A percentile compares a stretch with the other conserved stretches of the same genome.
Evolutionary conservation across 2,888 invertebrate species (phyloP).

Genomic region (Allophyes oxyacanthae): DNA sequence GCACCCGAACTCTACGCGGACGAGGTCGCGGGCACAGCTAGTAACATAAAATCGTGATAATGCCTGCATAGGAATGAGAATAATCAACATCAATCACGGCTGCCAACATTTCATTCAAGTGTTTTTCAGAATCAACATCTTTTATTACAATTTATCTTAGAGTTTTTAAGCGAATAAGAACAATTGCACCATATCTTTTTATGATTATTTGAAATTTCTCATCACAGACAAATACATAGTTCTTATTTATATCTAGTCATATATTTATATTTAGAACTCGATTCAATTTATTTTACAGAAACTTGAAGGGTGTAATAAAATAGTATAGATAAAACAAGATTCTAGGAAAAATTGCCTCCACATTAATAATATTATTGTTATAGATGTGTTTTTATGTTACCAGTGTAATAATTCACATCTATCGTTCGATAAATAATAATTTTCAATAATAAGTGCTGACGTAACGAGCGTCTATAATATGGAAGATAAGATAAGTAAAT

Average conservation of each 20-base stretch:
- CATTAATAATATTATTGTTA: not conserved
- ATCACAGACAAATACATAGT: not conserved
- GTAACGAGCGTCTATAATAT: not conserved
- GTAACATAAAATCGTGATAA: conserved; percentile 43
- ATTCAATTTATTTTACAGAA: conserved; percentile 8
- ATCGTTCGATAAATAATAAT: not conserved
- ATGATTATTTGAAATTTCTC: not conserved
- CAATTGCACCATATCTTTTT: conserved; percentile 3
- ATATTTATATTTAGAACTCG: not conserved
- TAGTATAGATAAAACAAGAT: conserved; percentile 5
- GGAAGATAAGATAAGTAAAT: too few species aligned
- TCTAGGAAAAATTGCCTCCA: conserved; percentile 13
- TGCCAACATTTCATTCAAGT: conserved; percentile 24
- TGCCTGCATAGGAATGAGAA: conserved; percentile 56
- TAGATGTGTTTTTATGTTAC: not conserved
- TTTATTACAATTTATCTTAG: conserved; percentile 9
- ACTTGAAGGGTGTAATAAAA: not conserved
- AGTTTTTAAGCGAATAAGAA: conserved; percentile 5
- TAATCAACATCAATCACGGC: conserved; percentile 59
- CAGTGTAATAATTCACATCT: not conserved
- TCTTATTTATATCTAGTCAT: not conserved
- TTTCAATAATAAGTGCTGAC: not conserved
- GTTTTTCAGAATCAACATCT: conserved; percentile 14
- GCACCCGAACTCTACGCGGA: not conserved
- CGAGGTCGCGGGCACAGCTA: too few species aligned